Base-by-base conservation (phyloP, 2,113 vertebrate species). In the Litocranius walleri region DNA sequence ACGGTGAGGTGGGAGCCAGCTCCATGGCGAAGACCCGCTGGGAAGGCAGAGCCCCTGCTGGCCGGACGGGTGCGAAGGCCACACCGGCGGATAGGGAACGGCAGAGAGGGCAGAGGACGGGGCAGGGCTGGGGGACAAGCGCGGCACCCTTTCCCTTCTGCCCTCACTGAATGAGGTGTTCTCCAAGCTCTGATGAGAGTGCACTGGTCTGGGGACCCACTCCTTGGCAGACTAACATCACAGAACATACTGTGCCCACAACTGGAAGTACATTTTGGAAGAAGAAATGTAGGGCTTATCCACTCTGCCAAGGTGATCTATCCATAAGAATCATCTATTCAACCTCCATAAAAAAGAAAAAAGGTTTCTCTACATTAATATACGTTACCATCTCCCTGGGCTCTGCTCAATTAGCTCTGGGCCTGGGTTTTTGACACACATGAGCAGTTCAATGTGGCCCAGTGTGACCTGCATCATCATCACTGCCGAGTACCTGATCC, bases 1-100 rank as follows among this genome's bases (percentile, higher is more conserved):
- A 88, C 0, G 1, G 0, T 13, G 2, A 56, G 23, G 80, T 2
- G 13, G 23, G 45, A 77, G 33, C 36, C 10, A 33, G 36, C 4
- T 30, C 19, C 48, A 62, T 7, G 29, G 43, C 4, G 61, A 59
- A n/a, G 43, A n/a, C 15, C 36, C 14, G 15, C 6, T 1, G 25
- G 77, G 82, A 78, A 74, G 36, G 54, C 30, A 62, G 52, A 64
- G n/a, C 5, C 56, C 3, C 10, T 27, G 27, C 21, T 0, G 1
- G 71, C 17, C 93, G 0, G 43, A 30, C 2, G 48, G 81, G 80
- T 36, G 11, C 33, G 17, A 17, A 64, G 17, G 15, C 33, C 5
- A 71, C 57, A 27, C 29, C 67, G 3, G 16, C 0, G 4, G 77
- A 33, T 1, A 23, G 7, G n/a, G 57, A 45, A 27, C 1, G 3